A percentile compares a stretch with the other conserved stretches of the same genome.
phyloP scores from a whole-genome alignment of 2,888 invertebrate genomes.

The Podotricha telesiphe region DNA sequence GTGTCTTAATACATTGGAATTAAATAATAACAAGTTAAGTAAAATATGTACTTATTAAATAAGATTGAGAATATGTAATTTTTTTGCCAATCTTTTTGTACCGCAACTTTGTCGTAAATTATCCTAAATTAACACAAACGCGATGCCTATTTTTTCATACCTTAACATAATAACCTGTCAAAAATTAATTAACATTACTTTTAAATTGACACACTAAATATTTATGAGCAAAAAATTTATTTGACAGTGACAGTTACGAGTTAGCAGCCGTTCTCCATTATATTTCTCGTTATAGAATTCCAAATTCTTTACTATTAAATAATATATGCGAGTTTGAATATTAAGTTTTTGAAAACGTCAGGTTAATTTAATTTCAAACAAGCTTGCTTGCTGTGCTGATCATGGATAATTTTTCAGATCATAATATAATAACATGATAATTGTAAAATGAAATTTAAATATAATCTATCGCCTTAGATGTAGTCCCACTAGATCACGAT shows the following conservation, averaged over 20 bases:
- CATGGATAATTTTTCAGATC: too few species aligned
- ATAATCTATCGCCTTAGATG: too few species aligned
- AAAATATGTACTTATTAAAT: neutral
- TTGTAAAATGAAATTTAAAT: too few species aligned
- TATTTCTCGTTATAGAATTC: conserved; percentile 35
- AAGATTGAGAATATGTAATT: neutral
- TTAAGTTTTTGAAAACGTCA: neutral
- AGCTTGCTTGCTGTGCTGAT: too few species aligned
- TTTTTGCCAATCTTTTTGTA: neutral
- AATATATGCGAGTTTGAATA: conserved; percentile 17
- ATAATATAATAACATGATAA: too few species aligned
- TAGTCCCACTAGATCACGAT: too few species aligned
- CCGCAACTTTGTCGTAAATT: neutral
- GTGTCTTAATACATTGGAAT: too few species aligned
- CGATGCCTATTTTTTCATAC: neutral
- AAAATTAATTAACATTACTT: neutral
- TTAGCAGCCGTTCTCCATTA: conserved; percentile 25
- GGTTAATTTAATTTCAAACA: too few species aligned
- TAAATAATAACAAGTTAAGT: too few species aligned
- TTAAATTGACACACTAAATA: neutral
- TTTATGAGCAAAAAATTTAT: neutral
- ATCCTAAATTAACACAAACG: neutral
- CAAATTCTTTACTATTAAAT: conserved; percentile 37
- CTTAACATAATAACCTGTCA: neutral
- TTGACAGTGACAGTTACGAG: conserved; percentile 35